phyloP scores from a whole-genome alignment of 2,113 vertebrate genomes.

The Tonatia bakeri region DNA sequence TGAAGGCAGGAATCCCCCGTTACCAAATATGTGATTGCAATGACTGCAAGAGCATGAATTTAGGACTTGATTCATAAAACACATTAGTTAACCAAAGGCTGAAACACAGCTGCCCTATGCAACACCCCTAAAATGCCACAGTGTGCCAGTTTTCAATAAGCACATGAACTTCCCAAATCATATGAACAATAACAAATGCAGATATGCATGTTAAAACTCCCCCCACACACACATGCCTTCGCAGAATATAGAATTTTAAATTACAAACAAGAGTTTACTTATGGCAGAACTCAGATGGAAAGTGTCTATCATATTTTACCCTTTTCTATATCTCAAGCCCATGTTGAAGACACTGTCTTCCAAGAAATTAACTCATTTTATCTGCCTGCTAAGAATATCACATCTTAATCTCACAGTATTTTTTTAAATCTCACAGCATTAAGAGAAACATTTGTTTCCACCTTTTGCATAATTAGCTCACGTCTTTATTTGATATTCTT shows the following conservation, averaged over 20 bases:
- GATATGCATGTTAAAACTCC: background rate
- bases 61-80: background rate
- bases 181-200: background rate
- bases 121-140: background rate
- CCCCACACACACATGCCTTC: background rate
- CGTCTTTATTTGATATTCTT: slow-evolving; percentile 29
- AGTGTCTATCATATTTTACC: background rate
- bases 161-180: background rate
- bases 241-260: background rate
- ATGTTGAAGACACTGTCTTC: background rate
- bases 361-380: background rate
- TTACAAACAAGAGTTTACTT: background rate
- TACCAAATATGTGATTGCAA: background rate
- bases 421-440: background rate
- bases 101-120: background rate
- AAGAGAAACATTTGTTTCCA: slow-evolving; percentile 16
- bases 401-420: background rate
- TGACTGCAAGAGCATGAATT: background rate
- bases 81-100: background rate
- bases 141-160: background rate
- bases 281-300: background rate
- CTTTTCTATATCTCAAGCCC: background rate
- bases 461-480: slow-evolving; percentile 20
- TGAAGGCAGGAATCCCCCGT: background rate
- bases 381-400: background rate